Percentiles rank a stretch among this genome's conserved stretches.
Evolutionary conservation across 2,888 invertebrate species (phyloP).

Genomic region (Erannis defoliaria): DNA sequence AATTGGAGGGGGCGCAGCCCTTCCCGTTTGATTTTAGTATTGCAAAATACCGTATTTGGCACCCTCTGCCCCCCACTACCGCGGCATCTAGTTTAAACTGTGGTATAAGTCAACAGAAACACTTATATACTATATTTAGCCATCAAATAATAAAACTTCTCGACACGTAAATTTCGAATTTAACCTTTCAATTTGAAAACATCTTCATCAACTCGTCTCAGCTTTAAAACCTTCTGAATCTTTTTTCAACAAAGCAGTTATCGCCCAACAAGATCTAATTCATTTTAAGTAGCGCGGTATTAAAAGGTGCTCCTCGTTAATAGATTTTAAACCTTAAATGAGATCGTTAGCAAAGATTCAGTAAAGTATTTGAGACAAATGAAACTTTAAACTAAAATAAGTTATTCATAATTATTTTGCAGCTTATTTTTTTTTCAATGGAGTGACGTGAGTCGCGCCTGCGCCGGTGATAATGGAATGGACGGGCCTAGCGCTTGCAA

Average conservation of each 20-base stretch:
- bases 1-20: too few relatives aligned
- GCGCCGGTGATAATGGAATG: too few relatives aligned
- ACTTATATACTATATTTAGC: background rate
- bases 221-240: background rate
- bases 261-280: constrained; percentile 41
- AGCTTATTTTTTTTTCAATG: too few relatives aligned
- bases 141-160: constrained; percentile 25
- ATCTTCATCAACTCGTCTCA: constrained; percentile 15
- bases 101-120: too few relatives aligned
- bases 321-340: constrained; percentile 45
- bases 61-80: too few relatives aligned
- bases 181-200: constrained; percentile 9
- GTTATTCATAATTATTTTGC: too few relatives aligned
- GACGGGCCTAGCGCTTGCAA: too few relatives aligned
- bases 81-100: too few relatives aligned
- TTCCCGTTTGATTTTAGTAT: background rate
- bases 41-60: too few relatives aligned
- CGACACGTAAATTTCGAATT: constrained; percentile 8
- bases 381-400: too few relatives aligned
- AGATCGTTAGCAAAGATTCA: constrained; percentile 47
- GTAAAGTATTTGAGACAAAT: constrained; percentile 6
- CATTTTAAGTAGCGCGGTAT: constrained; percentile 40
- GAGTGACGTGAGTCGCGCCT: too few relatives aligned
- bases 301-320: constrained; percentile 45
- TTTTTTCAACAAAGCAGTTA: constrained; percentile 16